phyloP scores from a whole-genome alignment of 2,797 vertebrate genomes.

The Rhinella marina region DNA sequence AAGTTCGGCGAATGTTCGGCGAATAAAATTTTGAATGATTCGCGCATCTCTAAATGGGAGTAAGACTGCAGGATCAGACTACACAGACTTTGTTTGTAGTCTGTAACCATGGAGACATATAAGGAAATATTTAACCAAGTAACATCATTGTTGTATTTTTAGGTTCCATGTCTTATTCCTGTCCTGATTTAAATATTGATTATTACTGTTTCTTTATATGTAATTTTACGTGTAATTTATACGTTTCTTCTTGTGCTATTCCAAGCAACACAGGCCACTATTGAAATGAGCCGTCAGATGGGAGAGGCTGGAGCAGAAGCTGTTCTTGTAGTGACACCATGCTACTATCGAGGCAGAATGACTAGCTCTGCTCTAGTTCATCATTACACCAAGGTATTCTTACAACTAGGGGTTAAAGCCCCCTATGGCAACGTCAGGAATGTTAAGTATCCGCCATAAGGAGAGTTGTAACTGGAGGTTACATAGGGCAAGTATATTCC shows the following conservation, averaged over 20 bases:
- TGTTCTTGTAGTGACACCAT: slow-evolving; percentile 88
- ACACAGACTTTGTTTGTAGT: no score
- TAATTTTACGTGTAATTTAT: neutral
- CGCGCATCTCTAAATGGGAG: no score
- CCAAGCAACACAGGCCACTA: slow-evolving; percentile 86
- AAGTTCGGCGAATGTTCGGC: no score
- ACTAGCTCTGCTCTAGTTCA: slow-evolving; percentile 80
- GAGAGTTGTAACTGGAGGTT: neutral
- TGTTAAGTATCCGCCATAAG: neutral
- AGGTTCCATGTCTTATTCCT: neutral
- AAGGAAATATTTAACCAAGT: neutral
- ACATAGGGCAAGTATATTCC: neutral
- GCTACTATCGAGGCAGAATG: slow-evolving; percentile 90
- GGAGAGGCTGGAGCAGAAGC: slow-evolving; percentile 83
- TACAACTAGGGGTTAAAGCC: no score
- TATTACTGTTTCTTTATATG: neutral
- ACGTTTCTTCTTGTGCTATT: slow-evolving; percentile 20
- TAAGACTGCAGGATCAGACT: no score
- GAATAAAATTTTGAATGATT: no score
- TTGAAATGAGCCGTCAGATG: slow-evolving; percentile 85
- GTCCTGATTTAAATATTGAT: neutral
- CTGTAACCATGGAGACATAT: no score
- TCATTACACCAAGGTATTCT: slow-evolving; percentile 86
- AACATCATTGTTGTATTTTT: neutral
- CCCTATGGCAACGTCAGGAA: no score